phyloP scores from a whole-genome alignment of 2,113 vertebrate genomes.

The Petrocephalus zakoni region DNA sequence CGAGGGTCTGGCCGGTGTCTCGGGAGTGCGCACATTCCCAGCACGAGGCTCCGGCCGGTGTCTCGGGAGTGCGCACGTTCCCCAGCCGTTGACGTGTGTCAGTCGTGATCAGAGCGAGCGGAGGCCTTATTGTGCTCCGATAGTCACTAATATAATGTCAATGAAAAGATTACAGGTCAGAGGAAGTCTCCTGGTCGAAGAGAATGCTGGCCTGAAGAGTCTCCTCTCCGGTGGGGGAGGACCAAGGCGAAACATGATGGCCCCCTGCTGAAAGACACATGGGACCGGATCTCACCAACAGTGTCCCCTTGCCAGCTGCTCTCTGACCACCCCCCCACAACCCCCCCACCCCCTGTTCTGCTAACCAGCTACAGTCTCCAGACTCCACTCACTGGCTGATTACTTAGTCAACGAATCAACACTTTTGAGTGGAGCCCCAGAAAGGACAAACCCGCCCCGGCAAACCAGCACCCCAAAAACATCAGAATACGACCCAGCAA shows the following conservation, averaged over 20 bases:
- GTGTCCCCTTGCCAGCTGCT: background rate
- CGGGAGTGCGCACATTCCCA: no score
- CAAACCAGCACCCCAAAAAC: background rate
- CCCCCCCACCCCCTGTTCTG: background rate
- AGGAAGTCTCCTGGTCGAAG: background rate
- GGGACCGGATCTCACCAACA: background rate
- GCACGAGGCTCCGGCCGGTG: no score
- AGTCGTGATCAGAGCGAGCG: background rate
- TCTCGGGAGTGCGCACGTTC: no score
- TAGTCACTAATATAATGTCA: background rate
- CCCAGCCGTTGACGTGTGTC: background rate
- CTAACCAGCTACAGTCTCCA: background rate
- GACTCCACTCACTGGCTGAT: no score
- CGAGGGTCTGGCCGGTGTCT: no score
- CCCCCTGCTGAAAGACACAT: background rate
- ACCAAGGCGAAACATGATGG: background rate
- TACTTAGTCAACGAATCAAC: no score
- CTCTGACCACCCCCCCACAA: background rate
- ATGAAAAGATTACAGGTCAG: background rate
- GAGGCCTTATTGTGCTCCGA: background rate
- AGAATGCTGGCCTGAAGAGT: background rate
- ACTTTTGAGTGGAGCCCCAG: background rate
- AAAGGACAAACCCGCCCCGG: background rate
- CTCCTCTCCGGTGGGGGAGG: background rate
- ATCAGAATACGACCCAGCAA: background rate